Evolutionary conservation across 2,888 invertebrate genomes (phyloP), one percentile per base, ranked within the genome.

Genomic region (Diabrotica balteata): DNA sequence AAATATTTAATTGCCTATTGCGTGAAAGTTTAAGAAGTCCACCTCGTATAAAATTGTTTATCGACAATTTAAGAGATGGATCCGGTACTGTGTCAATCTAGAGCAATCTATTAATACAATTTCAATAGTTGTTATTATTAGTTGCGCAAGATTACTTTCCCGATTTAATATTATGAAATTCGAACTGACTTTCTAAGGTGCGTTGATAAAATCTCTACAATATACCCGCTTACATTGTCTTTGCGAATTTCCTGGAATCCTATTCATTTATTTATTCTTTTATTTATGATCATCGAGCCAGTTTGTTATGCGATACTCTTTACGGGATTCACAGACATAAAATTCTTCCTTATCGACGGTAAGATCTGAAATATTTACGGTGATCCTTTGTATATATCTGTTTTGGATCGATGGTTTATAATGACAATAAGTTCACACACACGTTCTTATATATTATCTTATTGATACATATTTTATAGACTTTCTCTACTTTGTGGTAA

Each of bases 61-160:
- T 5, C 32, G 32, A 32, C 32, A 32, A 32, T 32, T 32, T 32
- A 32, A 32, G 4, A 32, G 32, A 32, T 32, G 7, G 50, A 54
- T 59, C 57, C 55, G 66, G 60, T 8, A 46, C 69, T 70, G 67
- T n/a, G 53, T 54, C 8, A 62, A 72, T 58, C 58, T 59, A 62
- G 53, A 66, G 59, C 55, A 67, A 58, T 67, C 64, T 72, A 71
- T 63, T 75, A 75, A 75, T 75, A 75, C 72, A 68, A 73, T 72
- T 74, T 76, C 73, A 77, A 75, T 74, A 71, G 74, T 73, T 76
- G 73, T 74, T 74, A 74, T 74, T 71, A 73, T 70, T 69, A 71
- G 74, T 77, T 76, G 76, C 71, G 72, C 73, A 76, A 75, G 67
- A 64, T 66, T 64, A 75, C 76, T 76, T 76, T 76, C 76, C 73